A percentile compares a stretch with the other conserved stretches of the same genome.
Evolutionary conservation across 2,888 invertebrate species (phyloP).

Genomic region (Apoda limacodes): DNA sequence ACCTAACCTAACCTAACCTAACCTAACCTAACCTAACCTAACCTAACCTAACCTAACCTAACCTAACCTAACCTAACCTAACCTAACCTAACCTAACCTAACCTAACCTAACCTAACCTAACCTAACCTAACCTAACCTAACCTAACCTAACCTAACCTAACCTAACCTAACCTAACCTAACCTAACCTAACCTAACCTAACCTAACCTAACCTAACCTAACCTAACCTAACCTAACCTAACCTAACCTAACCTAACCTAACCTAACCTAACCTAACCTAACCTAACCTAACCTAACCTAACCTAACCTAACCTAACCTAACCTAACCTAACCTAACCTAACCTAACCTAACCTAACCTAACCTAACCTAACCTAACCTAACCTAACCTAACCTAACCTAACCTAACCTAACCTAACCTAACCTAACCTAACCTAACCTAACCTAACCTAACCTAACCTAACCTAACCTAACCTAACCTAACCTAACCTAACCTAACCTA

Average conservation of each 20-base stretch:
- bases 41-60: too few relatives aligned
- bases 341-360: constrained; percentile 5
- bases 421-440: background rate
- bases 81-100: too few relatives aligned
- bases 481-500: background rate
- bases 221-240: constrained; percentile 4
- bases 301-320: constrained; percentile 3
- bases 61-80: too few relatives aligned
- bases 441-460: background rate
- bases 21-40: constrained; percentile 4
- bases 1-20: too few relatives aligned
- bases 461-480: background rate
- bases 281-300: constrained; percentile 4
- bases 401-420: constrained; percentile 3
- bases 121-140: too few relatives aligned
- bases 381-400: constrained; percentile 5
- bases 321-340: constrained; percentile 4
- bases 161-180: constrained; percentile 3
- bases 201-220: constrained; percentile 8
- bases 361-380: constrained; percentile 5
- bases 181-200: constrained; percentile 8
- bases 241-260: constrained; percentile 2
- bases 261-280: constrained; percentile 3
- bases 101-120: too few relatives aligned
- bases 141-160: too few relatives aligned